A percentile compares a stretch with the other conserved stretches of the same genome.
These are phyloP conservation scores for Prosopocoilus inquinatus DNA, from an alignment of 2,888 invertebrate species.

Conservation along the genomic window DNA sequence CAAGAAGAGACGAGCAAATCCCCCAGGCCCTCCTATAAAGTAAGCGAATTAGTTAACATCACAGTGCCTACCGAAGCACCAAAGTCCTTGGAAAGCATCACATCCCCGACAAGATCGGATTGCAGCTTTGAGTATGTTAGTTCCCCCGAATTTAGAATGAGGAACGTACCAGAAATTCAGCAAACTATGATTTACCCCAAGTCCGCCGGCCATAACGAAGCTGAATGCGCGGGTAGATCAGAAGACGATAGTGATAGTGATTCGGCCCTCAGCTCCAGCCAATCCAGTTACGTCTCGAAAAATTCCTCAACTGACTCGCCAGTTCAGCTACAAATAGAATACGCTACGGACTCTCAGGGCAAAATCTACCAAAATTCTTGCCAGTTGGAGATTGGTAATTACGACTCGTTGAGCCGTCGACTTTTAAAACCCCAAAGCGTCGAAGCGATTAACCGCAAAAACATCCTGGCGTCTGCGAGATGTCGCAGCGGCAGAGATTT, in stretches of 20 bases:
- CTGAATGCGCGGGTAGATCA: conserved; percentile 27
- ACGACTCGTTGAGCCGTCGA: conserved; percentile 51
- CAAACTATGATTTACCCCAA: conserved; percentile 4
- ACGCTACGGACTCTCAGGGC: conserved; percentile 1
- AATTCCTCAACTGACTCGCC: conserved; percentile 74
- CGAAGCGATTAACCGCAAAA: conserved; percentile 81
- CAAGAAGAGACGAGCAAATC: neutral
- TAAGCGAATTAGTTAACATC: neutral
- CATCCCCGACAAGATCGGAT: conserved; percentile 59
- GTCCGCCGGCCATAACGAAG: neutral
- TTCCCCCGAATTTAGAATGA: conserved; percentile 33
- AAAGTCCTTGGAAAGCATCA: conserved; percentile 59
- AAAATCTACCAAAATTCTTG: neutral
- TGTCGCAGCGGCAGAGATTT: conserved; percentile 78
- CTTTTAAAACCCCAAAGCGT: conserved; percentile 77
- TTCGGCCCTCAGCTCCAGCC: conserved; percentile 82
- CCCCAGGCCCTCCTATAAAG: no score
- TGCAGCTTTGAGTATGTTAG: conserved; percentile 57
- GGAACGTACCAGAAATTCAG: conserved; percentile 37
- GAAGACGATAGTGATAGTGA: conserved; percentile 79
- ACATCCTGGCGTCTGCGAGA: conserved; percentile 82
- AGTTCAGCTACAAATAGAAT: conserved; percentile 32
- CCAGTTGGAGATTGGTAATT: neutral
- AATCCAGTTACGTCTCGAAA: conserved; percentile 75
- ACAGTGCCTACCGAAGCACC: conserved; percentile 46